Evolutionary conservation across 2,888 invertebrate species (phyloP).

Genomic region (Lamellibrachia satsuma): DNA sequence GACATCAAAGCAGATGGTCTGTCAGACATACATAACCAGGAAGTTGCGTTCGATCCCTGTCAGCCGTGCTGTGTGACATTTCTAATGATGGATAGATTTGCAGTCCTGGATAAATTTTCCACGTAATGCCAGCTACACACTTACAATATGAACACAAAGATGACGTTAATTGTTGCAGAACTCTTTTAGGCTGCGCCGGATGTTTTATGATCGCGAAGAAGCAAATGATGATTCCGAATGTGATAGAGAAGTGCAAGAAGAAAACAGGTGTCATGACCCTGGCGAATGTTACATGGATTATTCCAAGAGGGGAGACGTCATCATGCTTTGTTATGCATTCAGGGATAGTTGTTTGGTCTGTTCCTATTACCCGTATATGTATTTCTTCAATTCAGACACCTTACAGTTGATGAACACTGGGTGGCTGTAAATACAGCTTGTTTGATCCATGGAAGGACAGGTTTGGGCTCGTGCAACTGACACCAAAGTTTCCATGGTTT

Average conservation of each 20-base stretch:
- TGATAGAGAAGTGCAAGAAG: neutral
- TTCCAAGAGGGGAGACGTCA: neutral
- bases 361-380: neutral
- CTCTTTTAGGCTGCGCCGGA: neutral
- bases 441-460: neutral
- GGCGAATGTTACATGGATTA: neutral
- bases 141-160: neutral
- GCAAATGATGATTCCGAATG: neutral
- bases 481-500: neutral
- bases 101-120: neutral
- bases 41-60: neutral
- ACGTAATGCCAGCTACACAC: neutral
- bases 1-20: neutral
- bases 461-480: neutral
- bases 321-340: neutral
- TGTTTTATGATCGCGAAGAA: neutral
- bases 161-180: neutral
- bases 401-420: neutral
- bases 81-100: neutral
- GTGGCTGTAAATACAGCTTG: neutral
- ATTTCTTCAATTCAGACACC: slow-evolving; percentile 4
- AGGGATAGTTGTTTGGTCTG: neutral
- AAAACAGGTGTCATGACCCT: neutral
- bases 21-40: neutral
- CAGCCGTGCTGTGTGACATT: neutral